These are phyloP conservation scores for Adoxophyes honmai DNA, from an alignment of 1,140 invertebrate species.

Conservation along the genomic window DNA sequence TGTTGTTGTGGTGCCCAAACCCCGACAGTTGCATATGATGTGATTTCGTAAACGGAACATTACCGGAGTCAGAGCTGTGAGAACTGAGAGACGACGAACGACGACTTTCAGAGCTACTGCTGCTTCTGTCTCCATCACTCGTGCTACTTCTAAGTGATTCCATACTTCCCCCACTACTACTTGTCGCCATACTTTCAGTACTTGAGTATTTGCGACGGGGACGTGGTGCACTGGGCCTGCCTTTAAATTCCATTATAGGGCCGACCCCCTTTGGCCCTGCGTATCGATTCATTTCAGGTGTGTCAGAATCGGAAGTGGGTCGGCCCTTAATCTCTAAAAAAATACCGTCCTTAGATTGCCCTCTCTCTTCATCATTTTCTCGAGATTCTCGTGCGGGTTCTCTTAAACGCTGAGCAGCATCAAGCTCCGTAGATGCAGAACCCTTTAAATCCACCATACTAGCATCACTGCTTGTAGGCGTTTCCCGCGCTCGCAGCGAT, in stretches of 20 bases:
- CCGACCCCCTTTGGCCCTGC: slow-evolving; percentile 77
- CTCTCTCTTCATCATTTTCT: slow-evolving; percentile 80
- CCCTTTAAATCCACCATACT: slow-evolving; percentile 76
- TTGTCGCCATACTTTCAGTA: slow-evolving; percentile 91
- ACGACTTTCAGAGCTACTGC: slow-evolving; percentile 87
- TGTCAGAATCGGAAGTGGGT: slow-evolving; percentile 79
- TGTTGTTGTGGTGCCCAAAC: slow-evolving; percentile 83
- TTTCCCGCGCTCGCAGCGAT: slow-evolving; percentile 78
- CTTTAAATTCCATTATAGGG: slow-evolving; percentile 83
- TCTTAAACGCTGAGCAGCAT: slow-evolving; percentile 65
- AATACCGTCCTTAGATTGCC: slow-evolving; percentile 79
- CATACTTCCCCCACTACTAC: slow-evolving; percentile 90
- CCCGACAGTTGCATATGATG: slow-evolving; percentile 80
- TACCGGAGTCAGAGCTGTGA: slow-evolving; percentile 88
- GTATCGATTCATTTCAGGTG: slow-evolving; percentile 75
- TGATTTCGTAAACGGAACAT: slow-evolving; percentile 78
- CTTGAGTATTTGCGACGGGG: slow-evolving; percentile 85
- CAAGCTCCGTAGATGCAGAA: slow-evolving; percentile 65
- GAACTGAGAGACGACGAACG: slow-evolving; percentile 88
- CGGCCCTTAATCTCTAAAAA: slow-evolving; percentile 84
- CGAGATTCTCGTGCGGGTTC: slow-evolving; percentile 73
- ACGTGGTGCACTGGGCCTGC: slow-evolving; percentile 79
- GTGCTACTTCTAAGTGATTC: slow-evolving; percentile 89
- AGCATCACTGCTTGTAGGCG: slow-evolving; percentile 81
- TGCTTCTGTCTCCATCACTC: slow-evolving; percentile 88